Evolutionary conservation across 2,888 invertebrate species (phyloP).

Genomic region (Pedicia rivosa): DNA sequence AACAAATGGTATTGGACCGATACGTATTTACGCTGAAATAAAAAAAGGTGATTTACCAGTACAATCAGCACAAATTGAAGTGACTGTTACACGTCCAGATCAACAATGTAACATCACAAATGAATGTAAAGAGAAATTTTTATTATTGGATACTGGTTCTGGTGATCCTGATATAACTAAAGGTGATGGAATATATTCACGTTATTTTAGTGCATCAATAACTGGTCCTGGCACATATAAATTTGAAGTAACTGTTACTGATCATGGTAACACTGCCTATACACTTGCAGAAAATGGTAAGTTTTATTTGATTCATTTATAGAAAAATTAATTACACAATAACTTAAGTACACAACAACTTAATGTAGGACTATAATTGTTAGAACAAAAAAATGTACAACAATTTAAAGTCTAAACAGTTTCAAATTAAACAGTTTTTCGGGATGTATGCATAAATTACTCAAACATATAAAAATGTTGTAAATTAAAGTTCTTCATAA

Average conservation of each 20-base stretch:
- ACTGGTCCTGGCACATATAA: constrained; percentile 34
- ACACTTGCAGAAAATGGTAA: constrained; percentile 20
- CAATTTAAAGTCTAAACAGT: no score
- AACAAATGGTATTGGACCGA: constrained; percentile 26
- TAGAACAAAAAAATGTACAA: no score
- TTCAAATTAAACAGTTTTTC: no score
- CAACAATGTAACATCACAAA: constrained; percentile 11
- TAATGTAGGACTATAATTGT: no score
- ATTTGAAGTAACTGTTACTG: constrained; percentile 33
- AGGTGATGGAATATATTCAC: constrained; percentile 47
- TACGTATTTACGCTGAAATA: constrained; percentile 36
- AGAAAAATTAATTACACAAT: no score
- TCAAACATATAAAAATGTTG: no score
- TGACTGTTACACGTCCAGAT: constrained; percentile 28
- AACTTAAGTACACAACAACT: no score
- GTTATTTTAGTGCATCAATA: constrained; percentile 36
- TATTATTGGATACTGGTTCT: constrained; percentile 40
- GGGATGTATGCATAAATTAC: no score
- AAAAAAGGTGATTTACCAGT: constrained; percentile 39
- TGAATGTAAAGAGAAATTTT: constrained; percentile 11
- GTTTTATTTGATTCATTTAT: no score
- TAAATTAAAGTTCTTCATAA: no score
- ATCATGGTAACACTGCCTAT: constrained; percentile 38
- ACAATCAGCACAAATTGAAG: constrained; percentile 38
- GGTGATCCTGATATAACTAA: constrained; percentile 47